Evolutionary conservation across 2,888 invertebrate species (phyloP), one percentile per base, ranked within the genome.

Genomic region (Drosophila infuscata): DNA sequence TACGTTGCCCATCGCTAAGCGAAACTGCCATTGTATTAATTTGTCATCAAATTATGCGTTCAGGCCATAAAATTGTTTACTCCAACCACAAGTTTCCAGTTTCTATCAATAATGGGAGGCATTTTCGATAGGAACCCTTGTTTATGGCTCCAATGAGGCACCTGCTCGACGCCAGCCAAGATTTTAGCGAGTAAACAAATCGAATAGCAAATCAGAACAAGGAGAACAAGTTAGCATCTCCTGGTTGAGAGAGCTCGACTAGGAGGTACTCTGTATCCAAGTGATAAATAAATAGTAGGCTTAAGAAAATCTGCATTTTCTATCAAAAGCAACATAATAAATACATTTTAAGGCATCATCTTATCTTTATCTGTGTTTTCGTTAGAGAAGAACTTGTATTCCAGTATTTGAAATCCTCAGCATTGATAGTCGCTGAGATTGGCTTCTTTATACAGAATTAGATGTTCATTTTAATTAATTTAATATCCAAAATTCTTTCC

Each of bases 31-130:
- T 90, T 87, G 86, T 79, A 87, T 87, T 89, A 87, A 87, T 87
- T 87, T 89, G 90, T 78, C 84, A 83, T 87, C 74, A 90, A 89
- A 90, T 89, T 90, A 89, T 87, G 87, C 89, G 79, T 49, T 51
- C 35, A 29, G 64, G 20, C 70, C 62, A 73, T 77, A 71, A 87
- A 81, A 81, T 65, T 70, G 51, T 61, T 60, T 59, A 65, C 59
- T 35, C 30, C 35, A 48, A 56, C 38, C 25, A 41, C 35, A 29
- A 36, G 25, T 61, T 52, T 70, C 53, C 67, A 78, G 64, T 76
- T 70, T 65, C 64, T 60, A 57, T 57, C 68, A 62, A 61, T 46
- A 43, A 35, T 59, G 48, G 9, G 25, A 29, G 54, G 29, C 29
- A n/a, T n/a, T n/a, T 25, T n/a, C 51, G 25, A 30, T 30, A 25